phyloP scores from a whole-genome alignment of 1,140 invertebrate genomes.

The Glossosoma conforme region DNA sequence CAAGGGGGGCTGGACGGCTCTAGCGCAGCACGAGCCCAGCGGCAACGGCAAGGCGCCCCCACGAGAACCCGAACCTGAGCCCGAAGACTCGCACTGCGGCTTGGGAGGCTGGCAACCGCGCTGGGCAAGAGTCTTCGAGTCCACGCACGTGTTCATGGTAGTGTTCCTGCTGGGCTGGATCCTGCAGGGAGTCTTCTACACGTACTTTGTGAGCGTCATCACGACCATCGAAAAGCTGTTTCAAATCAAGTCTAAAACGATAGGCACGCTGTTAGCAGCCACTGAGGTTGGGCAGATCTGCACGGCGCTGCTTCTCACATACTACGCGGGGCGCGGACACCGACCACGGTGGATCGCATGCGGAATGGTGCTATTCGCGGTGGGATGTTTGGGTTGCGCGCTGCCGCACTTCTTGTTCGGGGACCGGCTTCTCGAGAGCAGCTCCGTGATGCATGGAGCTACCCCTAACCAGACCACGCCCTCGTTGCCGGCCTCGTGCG shows the following conservation, averaged over 20 bases:
- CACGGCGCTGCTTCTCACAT: conserved; percentile 82
- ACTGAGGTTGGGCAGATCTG: conserved; percentile 94
- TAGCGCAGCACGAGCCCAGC: conserved; percentile 13
- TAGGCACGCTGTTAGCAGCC: conserved; percentile 87
- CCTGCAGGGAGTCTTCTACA: conserved; percentile 90
- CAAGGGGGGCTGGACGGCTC: conserved; percentile 14
- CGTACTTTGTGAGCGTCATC: conserved; percentile 94
- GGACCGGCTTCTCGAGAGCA: conserved; percentile 62
- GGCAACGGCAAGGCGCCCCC: conserved; percentile 6
- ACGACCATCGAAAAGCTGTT: conserved; percentile 96
- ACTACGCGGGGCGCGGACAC: conserved; percentile 89
- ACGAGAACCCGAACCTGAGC: no score
- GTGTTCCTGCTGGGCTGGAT: conserved; percentile 87
- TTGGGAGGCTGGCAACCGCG: conserved; percentile 62
- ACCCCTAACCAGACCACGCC: conserved; percentile 52
- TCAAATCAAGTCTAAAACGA: conserved; percentile 91
- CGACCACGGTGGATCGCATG: conserved; percentile 94
- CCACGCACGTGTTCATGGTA: conserved; percentile 83
- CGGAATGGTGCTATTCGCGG: conserved; percentile 86
- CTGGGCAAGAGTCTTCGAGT: conserved; percentile 74
- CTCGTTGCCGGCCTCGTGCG: conserved; percentile 48
- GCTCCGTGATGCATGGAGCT: conserved; percentile 52
- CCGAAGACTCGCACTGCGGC: conserved; percentile 58
- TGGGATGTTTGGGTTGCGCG: conserved; percentile 83
- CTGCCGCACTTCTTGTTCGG: conserved; percentile 78